These are phyloP conservation scores for Diadegma fenestrale DNA, from an alignment of 2,888 invertebrate species.

Conservation along the genomic window DNA sequence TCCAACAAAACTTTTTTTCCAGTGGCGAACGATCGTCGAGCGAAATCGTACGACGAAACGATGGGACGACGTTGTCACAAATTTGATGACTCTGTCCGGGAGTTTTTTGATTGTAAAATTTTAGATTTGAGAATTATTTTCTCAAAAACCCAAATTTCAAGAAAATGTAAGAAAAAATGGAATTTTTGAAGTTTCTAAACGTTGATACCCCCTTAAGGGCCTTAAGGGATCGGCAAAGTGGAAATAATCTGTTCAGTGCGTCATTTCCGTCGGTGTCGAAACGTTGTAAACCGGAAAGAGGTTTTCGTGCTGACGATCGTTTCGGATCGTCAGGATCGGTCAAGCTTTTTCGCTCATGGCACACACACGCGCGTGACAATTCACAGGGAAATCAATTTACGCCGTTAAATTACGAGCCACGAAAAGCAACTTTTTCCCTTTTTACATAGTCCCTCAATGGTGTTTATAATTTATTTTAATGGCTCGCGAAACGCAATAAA, in stretches of 20 bases:
- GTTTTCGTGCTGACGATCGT: conserved; percentile 38
- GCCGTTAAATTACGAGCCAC: neutral
- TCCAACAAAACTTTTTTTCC: too few relatives aligned
- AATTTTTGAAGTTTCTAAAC: too few relatives aligned
- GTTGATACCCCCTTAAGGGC: too few relatives aligned
- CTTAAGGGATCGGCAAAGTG: conserved; percentile 6
- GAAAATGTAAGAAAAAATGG: neutral
- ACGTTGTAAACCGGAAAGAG: conserved; percentile 38
- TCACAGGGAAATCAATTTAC: neutral
- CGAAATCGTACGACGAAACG: too few relatives aligned
- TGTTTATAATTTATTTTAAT: conserved; percentile 2
- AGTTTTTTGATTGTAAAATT: too few relatives aligned
- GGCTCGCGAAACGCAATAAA: conserved; percentile 24
- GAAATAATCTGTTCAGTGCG: conserved; percentile 57
- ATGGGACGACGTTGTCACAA: too few relatives aligned
- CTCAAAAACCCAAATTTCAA: too few relatives aligned
- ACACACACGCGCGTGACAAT: neutral
- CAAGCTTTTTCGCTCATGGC: neutral
- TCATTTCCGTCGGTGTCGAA: conserved; percentile 53
- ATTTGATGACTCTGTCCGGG: too few relatives aligned
- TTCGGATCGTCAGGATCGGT: conserved; percentile 42
- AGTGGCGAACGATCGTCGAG: too few relatives aligned
- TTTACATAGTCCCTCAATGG: neutral
- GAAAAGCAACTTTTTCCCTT: neutral
- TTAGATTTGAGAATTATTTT: too few relatives aligned